Evolutionary conservation across 2,113 vertebrate genomes (phyloP).

Genomic region (Oncorhynchus gorbuscha): DNA sequence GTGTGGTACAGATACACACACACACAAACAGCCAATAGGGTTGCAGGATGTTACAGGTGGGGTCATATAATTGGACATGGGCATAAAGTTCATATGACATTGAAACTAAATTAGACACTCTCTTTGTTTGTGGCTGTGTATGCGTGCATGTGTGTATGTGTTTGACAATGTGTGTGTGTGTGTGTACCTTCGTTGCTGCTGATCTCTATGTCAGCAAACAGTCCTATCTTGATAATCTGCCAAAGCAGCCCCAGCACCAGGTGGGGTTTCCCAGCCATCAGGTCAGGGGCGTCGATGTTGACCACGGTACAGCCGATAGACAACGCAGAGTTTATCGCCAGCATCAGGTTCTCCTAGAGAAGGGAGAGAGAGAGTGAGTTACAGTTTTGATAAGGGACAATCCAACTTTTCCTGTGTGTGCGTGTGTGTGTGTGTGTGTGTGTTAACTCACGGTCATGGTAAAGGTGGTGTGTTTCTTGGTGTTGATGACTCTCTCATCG

Average conservation of each 20-base stretch:
- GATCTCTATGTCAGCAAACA: conserved; percentile 85
- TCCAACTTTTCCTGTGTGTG: too few relatives aligned
- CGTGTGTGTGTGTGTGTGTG: background rate
- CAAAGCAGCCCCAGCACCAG: conserved; percentile 93
- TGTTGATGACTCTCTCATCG: conserved; percentile 97
- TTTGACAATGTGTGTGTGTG: background rate
- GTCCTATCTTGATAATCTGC: conserved; percentile 97
- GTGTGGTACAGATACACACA: background rate
- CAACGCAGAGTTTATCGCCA: conserved; percentile 94
- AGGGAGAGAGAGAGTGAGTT: background rate
- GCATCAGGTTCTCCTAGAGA: conserved; percentile 88
- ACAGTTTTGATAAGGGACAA: background rate
- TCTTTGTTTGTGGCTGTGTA: too few relatives aligned
- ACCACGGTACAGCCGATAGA: conserved; percentile 95
- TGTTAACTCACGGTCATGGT: conserved; percentile 83
- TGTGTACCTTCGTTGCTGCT: conserved; percentile 90
- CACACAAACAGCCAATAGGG: background rate
- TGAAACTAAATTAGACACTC: background rate
- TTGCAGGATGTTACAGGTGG: background rate
- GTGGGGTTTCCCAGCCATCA: conserved; percentile 92
- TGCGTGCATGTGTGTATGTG: too few relatives aligned
- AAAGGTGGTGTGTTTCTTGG: conserved; percentile 89
- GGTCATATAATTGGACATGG: too few relatives aligned
- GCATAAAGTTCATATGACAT: background rate
- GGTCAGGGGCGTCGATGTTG: conserved; percentile 90